Conservation (phyloP, 2,797 vertebrate genomes). For the Erpetoichthys calabaricus region DNA sequence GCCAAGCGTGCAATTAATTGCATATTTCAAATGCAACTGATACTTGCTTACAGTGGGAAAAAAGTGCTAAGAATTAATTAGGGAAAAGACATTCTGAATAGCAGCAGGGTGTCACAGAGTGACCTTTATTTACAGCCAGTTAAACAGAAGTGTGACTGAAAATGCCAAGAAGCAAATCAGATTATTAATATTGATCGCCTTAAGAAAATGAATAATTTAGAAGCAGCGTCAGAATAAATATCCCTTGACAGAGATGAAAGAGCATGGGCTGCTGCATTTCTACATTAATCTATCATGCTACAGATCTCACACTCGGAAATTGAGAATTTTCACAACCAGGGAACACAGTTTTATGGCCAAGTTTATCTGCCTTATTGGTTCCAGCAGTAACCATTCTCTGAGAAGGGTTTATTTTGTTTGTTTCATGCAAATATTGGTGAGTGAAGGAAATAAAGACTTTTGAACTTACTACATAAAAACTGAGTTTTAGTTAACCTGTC, state of each 20-base stretch:
- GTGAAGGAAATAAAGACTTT: too few species aligned
- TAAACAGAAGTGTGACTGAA: constrained; percentile 69
- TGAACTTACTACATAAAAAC: too few species aligned
- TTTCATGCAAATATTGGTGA: too few species aligned
- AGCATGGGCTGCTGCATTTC: constrained; percentile 34
- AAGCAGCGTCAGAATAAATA: constrained; percentile 56
- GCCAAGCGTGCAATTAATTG: constrained; percentile 53
- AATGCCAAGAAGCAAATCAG: constrained; percentile 64
- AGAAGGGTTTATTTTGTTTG: too few species aligned
- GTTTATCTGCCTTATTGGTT: constrained; percentile 25
- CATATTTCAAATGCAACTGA: constrained; percentile 60
- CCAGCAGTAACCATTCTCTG: constrained; percentile 19
- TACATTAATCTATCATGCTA: constrained; percentile 39
- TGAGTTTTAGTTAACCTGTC: too few species aligned
- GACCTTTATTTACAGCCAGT: constrained; percentile 76
- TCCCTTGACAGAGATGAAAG: constrained; percentile 47
- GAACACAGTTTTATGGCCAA: constrained; percentile 46
- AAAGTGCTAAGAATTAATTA: constrained; percentile 64
- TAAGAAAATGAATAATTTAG: constrained; percentile 74
- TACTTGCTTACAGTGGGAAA: constrained; percentile 57
- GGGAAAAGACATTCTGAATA: constrained; percentile 59
- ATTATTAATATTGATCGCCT: constrained; percentile 76
- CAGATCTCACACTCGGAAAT: constrained; percentile 32
- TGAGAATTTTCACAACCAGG: constrained; percentile 40
- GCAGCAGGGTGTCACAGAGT: constrained; percentile 62